These are phyloP conservation scores for Halichoeres trimaculatus DNA, from an alignment of 2,113 vertebrate genomes.

Conservation along the genomic window DNA sequence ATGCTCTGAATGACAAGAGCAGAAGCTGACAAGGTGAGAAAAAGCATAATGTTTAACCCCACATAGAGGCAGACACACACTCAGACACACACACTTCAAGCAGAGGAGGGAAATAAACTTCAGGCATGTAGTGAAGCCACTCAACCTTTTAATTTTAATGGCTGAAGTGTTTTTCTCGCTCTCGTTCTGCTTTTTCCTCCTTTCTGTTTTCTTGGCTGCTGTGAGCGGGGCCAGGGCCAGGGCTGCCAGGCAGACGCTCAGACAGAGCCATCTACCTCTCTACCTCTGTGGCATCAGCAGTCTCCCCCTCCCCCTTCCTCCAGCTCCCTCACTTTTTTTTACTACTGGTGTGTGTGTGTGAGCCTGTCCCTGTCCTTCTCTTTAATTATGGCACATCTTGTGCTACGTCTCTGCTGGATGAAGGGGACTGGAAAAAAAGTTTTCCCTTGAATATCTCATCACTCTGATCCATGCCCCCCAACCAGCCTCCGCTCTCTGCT, in stretches of 20 bases:
- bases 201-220: constrained; percentile 75
- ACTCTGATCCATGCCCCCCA: constrained; percentile 40
- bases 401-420: constrained; percentile 45
- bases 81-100: constrained; percentile 56
- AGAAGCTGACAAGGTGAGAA: constrained; percentile 3
- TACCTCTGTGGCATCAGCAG: constrained; percentile 73
- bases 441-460: constrained; percentile 51
- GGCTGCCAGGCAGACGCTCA: constrained; percentile 75
- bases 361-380: constrained; percentile 60
- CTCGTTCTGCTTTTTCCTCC: constrained; percentile 73
- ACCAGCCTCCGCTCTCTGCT: constrained; percentile 16
- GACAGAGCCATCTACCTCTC: constrained; percentile 71
- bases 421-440: constrained; percentile 11
- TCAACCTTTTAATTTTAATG: constrained; percentile 84
- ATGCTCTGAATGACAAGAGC: constrained; percentile 10
- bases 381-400: constrained; percentile 68
- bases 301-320: constrained; percentile 15
- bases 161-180: constrained; percentile 68
- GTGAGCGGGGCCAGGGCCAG: constrained; percentile 68
- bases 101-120: constrained; percentile 69
- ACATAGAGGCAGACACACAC: constrained; percentile 35
- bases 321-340: constrained; percentile 47
- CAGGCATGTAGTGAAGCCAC: constrained; percentile 68
- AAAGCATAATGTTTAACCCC: constrained; percentile 6
- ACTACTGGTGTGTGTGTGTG: constrained; percentile 50